Evolutionary conservation across 37 sponge, comb jelly and placozoan genomes (phyloP), one percentile per base, ranked within the genome.

Genomic region (Petrosia ficiformis): DNA sequence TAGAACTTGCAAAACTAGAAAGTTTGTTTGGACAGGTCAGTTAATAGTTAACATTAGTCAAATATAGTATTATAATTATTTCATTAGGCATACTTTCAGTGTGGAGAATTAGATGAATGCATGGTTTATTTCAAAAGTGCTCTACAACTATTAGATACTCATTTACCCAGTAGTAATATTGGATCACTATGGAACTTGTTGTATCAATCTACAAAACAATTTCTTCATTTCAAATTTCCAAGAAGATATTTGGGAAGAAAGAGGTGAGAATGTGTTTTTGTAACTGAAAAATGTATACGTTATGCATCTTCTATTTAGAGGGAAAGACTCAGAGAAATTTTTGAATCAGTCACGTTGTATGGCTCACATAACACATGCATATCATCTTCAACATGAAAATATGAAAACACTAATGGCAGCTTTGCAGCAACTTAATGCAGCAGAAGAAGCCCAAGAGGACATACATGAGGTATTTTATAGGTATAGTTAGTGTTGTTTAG

Each of bases 21-120:
- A 82, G 79, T 30, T 32, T 83, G 22, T 69, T 75, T 40, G 89
- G 76, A 78, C 89, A 88, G 75, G 89, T 87, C 31, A 41, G 67
- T 14, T 19, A 48, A 30, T 65, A 33, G 8, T 48, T 14, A n/a
- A n/a, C n/a, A n/a, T n/a, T n/a, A n/a, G n/a, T n/a, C n/a, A n/a
- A n/a, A n/a, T n/a, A n/a, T n/a, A n/a, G n/a, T n/a, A n/a, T n/a
- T n/a, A n/a, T n/a, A n/a, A n/a, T n/a, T n/a, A n/a, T n/a, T n/a
- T n/a, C n/a, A n/a, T n/a, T 57, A 85, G 86, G 87, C 92, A 28
- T 48, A 86, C 39, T 82, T 86, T 28, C 92, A 86, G 72, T 77
- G 76, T 80, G 87, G 86, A 56, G 56, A 86, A 16, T 68, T 81
- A 25, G 75, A 82, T 2, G 92, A 86, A 65, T 72, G 83, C 57